Evolutionary conservation across 2,113 vertebrate species (phyloP), one percentile per base, ranked within the genome.

Genomic region (Dipodomys stephensi): DNA sequence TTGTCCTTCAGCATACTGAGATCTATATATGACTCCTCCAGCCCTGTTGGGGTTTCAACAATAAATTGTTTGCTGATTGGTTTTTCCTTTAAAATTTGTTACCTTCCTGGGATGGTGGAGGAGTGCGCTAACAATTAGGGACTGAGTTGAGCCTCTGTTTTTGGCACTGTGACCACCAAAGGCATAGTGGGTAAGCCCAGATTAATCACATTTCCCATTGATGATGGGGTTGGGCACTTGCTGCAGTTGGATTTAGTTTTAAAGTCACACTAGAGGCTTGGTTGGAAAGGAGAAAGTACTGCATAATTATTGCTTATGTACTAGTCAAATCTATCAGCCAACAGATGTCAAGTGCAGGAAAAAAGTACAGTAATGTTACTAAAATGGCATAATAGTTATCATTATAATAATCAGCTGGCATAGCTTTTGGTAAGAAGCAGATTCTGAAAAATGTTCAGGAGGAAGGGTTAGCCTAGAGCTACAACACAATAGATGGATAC

Each of bases 311-410:
- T 98, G 97, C 97, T 97, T 98, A 98, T 96, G 88, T 97, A 97
- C 96, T 23, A 78, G 96, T 97, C 97, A 97, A 97, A 96, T 96
- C 96, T 97, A 97, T 97, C 96, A 98, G 97, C 96, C 97, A 98
- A 98, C 97, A 98, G 97, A 98, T 97, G 97, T 98, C 97, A 98
- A 98, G 91, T 97, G 92, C 93, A 97, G 94, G 95, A 96, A 97
- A 96, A 96, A 98, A 97, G 97, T 93, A 62, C 96, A 97, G 95
- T 98, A 97, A 98, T 98, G 96, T 97, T 98, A 96, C 98, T 98
- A 97, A 96, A 96, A 97, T 97, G 96, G 97, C 94, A 97, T 98
- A 97, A 98, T 98, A 98, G 97, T 98, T 98, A 95, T 97, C 96
- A 97, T 97, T 94, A 96, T 98, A 96, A 97, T 98, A 98, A 98